phyloP scores from a whole-genome alignment of 2,888 invertebrate genomes.

The Eupithecia dodoneata region DNA sequence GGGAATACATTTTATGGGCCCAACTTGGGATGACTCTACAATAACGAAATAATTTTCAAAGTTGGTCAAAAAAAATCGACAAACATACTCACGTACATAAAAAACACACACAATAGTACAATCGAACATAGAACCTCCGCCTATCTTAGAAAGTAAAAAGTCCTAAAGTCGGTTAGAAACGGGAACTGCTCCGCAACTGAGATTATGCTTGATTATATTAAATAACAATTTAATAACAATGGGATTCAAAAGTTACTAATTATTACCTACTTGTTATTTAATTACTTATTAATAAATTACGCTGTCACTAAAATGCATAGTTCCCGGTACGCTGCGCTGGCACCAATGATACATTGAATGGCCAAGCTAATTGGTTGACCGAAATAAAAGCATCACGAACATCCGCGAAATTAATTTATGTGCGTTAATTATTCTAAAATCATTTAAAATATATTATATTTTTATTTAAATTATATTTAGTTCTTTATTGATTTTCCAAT shows the following conservation, averaged over 20 bases:
- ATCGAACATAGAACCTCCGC: no score
- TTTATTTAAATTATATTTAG: background rate
- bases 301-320: conserved; percentile 4
- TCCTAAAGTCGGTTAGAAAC: background rate
- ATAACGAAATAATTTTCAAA: no score
- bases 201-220: background rate
- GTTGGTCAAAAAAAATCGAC: no score
- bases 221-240: background rate
- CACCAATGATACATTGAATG: background rate
- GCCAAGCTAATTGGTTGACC: background rate
- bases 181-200: background rate
- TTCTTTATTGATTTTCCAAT: background rate
- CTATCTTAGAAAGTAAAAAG: no score
- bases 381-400: conserved; percentile 2
- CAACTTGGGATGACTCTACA: no score
- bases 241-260: background rate
- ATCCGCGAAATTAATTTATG: background rate
- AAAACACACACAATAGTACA: no score
- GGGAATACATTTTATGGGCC: no score
- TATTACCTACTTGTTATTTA: background rate
- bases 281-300: background rate
- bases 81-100: no score
- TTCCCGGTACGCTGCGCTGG: background rate
- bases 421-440: background rate
- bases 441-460: background rate